Conservation (phyloP, 2,113 vertebrate genomes). For the Cynocephalus volans region DNA sequence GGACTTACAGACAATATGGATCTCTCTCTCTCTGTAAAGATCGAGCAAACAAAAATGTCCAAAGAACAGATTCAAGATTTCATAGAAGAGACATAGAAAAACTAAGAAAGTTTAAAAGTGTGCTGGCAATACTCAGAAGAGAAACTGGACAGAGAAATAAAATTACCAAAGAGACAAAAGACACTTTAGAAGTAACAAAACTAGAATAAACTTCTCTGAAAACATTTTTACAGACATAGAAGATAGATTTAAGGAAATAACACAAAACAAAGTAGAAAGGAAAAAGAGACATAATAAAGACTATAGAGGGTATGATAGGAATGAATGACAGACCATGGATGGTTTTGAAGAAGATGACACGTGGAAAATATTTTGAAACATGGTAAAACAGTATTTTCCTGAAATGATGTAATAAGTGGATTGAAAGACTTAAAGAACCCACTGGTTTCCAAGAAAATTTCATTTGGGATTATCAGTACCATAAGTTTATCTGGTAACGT, state of each 20-base stretch:
- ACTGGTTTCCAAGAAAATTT: conserved; percentile 17
- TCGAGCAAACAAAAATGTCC: background rate
- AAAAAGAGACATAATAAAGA: background rate
- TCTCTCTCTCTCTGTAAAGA: background rate
- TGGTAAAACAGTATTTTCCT: background rate
- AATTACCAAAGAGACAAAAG: background rate
- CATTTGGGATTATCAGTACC: background rate
- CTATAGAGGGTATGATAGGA: background rate
- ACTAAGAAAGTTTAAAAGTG: background rate
- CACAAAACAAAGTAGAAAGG: conserved; percentile 1
- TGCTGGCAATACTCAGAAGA: background rate
- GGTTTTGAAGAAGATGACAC: background rate
- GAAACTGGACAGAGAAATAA: conserved; percentile 4
- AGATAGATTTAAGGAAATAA: background rate
- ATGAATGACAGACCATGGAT: background rate
- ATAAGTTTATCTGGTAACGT: background rate
- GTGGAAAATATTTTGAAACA: background rate
- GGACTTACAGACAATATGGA: background rate
- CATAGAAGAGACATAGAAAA: background rate
- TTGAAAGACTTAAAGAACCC: conserved; percentile 5
- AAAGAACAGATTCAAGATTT: conserved; percentile 41
- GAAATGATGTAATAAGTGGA: background rate
- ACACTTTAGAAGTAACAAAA: conserved; percentile 38
- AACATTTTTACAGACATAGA: background rate
- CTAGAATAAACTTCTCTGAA: conserved; percentile 18